Evolutionary conservation across 2,113 vertebrate genomes (phyloP), one percentile per base, ranked within the genome.

Genomic region (Promerops cafer): DNA sequence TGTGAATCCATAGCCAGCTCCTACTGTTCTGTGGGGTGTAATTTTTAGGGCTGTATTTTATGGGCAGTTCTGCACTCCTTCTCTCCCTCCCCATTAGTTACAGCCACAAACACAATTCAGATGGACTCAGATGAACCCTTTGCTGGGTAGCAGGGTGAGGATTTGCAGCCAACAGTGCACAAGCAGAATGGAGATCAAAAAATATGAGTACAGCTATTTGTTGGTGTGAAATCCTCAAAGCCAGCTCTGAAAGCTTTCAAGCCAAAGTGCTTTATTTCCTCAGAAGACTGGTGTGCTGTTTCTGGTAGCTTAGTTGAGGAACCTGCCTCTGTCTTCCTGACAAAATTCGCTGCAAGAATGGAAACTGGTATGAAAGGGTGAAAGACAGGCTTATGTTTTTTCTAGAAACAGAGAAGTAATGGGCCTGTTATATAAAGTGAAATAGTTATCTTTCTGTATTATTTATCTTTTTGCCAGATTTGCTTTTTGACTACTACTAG

Each of bases 71-170:
- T 70, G 22, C 52, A 50, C 35, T 86, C 23, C 45, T 76, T 60
- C 74, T 90, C 47, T 88, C 54, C 72, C 47, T 93, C 80, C 76
- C 69, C 28, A 24, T 59, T 93, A 96, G 77, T 93, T 93, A 92
- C 35, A 81, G 47, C 30, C 4, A 0, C 42, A 83, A 89, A 94
- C 30, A 16, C 47, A 93, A 49, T 83, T 83, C 50, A 13, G 39
- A 40, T 53, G 64, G 83, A 89, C 82, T 94, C 72, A 78, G 77
- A 49, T 80, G 47, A 87, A 77, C 35, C 24, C 60, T 83, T 42
- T 37, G 49, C 28, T 83, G 82, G 26, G 50, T 59, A 40, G 54
- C 5, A 1, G 72, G 60, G 39, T 63, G 64, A 90, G 72, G 64
- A 83, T 81, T 83, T 75, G 71, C 68, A 81, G 64, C 71, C 1